Evolutionary conservation across 2,113 vertebrate species (phyloP).

Genomic region (Chiloscyllium plagiosum): DNA sequence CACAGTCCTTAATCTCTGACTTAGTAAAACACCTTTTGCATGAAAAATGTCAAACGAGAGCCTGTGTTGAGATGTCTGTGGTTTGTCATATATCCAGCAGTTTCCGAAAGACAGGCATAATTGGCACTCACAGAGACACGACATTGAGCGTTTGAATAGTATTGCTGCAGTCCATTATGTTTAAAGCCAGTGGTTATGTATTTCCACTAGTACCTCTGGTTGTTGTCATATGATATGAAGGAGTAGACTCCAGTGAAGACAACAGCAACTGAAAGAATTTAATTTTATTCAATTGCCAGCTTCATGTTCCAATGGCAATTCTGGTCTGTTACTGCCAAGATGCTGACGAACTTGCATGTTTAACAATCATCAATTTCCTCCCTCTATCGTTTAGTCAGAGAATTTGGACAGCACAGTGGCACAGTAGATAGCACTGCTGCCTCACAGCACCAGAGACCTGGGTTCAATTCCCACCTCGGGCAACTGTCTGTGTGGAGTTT

Average conservation of each 20-base stretch:
- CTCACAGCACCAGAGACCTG: too few relatives aligned
- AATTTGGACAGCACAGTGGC: too few relatives aligned
- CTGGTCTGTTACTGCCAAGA: neutral
- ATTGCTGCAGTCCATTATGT: neutral
- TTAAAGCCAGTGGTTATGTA: neutral
- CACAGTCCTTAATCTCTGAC: neutral
- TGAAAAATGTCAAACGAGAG: neutral
- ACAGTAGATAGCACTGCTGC: too few relatives aligned
- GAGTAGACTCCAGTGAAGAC: neutral
- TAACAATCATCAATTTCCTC: neutral
- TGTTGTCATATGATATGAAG: neutral
- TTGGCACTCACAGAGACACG: neutral
- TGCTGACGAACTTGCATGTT: neutral
- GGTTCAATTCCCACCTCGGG: too few relatives aligned
- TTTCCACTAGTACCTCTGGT: neutral
- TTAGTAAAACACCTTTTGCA: neutral
- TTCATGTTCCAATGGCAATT: neutral
- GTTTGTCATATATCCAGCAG: neutral
- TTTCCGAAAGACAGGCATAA: neutral
- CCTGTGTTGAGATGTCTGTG: neutral
- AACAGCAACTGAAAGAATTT: neutral
- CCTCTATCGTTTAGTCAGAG: neutral
- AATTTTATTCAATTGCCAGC: neutral
- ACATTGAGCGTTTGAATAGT: neutral
- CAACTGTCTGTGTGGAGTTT: too few relatives aligned